Percentiles rank a stretch among this genome's conserved stretches.
Evolutionary conservation across 2,113 vertebrate genomes (phyloP).

Genomic region (Tachycineta bicolor): DNA sequence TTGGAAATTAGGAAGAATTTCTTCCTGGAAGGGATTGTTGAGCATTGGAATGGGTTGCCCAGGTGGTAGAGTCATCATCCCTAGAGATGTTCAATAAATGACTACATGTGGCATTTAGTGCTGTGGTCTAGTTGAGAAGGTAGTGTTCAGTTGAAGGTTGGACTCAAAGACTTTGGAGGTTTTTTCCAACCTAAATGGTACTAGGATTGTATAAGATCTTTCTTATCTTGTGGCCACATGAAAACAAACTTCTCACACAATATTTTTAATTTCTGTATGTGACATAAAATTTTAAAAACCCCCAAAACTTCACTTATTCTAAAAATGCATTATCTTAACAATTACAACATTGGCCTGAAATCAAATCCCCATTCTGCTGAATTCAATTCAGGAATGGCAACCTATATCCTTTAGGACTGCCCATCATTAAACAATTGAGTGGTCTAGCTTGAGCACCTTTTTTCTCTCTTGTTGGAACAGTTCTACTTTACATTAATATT

Average conservation of each 20-base stretch:
- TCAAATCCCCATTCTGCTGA: background rate
- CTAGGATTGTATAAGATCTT: background rate
- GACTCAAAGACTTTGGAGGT: background rate
- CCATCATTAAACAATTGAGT: background rate
- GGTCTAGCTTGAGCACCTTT: background rate
- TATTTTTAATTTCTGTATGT: background rate
- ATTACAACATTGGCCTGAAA: background rate
- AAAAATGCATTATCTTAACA: background rate
- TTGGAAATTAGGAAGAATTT: background rate
- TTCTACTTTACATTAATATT: slow-evolving; percentile 20
- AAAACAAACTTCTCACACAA: background rate
- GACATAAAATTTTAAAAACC: background rate
- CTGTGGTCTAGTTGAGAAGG: background rate
- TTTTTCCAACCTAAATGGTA: background rate
- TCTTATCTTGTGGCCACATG: background rate
- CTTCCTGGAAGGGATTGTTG: background rate
- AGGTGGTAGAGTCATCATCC: too few species aligned
- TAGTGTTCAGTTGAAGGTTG: background rate
- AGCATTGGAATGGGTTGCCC: background rate
- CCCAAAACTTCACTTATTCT: background rate
- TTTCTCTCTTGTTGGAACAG: background rate
- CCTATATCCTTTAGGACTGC: background rate
- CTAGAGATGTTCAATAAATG: background rate
- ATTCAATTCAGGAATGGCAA: background rate
- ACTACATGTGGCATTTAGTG: background rate